A percentile compares a stretch with the other conserved stretches of the same genome.
Evolutionary conservation across 2,888 invertebrate species (phyloP).

Genomic region (Pherbina coryleti): DNA sequence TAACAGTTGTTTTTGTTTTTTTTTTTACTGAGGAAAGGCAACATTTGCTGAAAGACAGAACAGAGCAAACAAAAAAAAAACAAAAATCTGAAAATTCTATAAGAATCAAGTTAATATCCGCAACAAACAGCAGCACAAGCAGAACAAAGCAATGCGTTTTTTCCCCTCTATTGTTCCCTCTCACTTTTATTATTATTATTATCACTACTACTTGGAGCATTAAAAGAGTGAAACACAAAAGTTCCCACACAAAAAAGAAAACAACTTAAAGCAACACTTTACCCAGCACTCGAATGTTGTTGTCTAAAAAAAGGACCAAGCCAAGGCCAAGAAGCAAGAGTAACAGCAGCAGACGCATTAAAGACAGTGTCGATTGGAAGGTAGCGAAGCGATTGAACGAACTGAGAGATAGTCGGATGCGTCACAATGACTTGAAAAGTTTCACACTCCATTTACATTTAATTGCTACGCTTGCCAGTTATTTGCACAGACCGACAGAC

Average conservation of each 20-base stretch:
- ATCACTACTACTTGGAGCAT: background rate
- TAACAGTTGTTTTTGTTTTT: background rate
- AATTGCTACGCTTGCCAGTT: slow-evolving; percentile 51
- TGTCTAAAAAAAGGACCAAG: background rate
- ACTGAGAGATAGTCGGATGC: background rate
- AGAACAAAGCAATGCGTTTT: background rate
- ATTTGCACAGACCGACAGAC: background rate
- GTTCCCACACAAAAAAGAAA: background rate
- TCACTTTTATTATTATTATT: background rate
- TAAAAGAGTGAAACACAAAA: background rate
- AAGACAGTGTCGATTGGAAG: background rate
- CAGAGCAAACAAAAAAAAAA: background rate
- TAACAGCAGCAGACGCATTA: background rate
- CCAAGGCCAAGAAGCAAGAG: background rate
- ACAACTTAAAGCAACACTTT: background rate
- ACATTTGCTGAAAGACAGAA: too few relatives aligned
- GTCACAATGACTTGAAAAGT: slow-evolving; percentile 38
- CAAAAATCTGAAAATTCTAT: background rate
- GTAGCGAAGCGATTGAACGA: background rate
- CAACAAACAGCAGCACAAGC: background rate
- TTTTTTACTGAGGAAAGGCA: too few relatives aligned
- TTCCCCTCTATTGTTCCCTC: background rate
- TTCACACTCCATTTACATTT: slow-evolving; percentile 63
- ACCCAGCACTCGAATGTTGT: background rate
- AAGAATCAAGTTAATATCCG: background rate